Evolutionary conservation across 2,113 vertebrate species (phyloP).

Genomic region (Xiphias gladius): DNA sequence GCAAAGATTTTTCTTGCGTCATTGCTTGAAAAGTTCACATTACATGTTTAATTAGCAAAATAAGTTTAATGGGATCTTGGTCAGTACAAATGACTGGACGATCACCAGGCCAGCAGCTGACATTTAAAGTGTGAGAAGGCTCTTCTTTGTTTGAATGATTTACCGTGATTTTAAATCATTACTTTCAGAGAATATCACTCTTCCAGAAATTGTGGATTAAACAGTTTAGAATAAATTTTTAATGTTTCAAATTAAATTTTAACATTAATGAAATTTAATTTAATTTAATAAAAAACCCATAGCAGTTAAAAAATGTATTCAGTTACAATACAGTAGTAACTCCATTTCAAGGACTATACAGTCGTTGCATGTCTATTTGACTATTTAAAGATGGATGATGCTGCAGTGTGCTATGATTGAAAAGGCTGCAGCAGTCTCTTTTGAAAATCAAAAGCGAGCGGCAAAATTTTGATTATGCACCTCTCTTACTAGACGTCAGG

Average conservation of each 20-base stretch:
- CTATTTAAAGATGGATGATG: background rate
- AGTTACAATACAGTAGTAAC: background rate
- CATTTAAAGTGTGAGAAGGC: background rate
- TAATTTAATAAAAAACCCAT: background rate
- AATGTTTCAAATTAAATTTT: no score
- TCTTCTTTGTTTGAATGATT: background rate
- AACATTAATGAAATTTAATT: no score
- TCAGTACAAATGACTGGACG: slow-evolving; percentile 1
- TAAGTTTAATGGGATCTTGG: background rate
- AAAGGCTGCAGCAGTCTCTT: background rate
- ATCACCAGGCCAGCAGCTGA: background rate
- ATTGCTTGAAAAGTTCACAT: background rate
- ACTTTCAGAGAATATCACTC: background rate
- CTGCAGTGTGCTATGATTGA: background rate
- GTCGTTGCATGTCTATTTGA: background rate
- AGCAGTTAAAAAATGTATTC: background rate
- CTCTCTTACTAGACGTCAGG: background rate
- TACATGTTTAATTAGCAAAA: background rate
- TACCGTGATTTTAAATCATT: background rate
- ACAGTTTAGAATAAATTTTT: no score
- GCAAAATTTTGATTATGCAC: slow-evolving; percentile 3
- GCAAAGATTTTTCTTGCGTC: background rate
- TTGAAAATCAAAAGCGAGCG: background rate
- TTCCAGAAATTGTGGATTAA: no score
- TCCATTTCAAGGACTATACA: background rate